A percentile compares a stretch with the other conserved stretches of the same genome.
Conservation (phyloP, 2,797 vertebrate species). For the Carcharodon carcharias region DNA sequence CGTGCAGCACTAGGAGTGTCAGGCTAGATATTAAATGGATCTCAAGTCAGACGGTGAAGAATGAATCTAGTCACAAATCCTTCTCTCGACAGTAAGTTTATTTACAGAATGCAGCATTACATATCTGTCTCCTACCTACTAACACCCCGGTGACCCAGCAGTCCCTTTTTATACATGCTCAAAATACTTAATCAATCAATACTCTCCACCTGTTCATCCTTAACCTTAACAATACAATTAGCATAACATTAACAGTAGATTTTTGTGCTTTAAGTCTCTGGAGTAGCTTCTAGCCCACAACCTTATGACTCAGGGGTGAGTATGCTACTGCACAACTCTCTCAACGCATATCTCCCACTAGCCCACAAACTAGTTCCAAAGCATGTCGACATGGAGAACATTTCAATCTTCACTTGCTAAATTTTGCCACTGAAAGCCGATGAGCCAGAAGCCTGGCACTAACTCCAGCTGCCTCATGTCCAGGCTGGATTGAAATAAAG, state of each 20-base stretch:
- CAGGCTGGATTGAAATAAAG: neutral
- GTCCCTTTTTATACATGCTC: no score
- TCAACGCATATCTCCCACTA: neutral
- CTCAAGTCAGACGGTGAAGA: no score
- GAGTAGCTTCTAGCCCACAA: neutral
- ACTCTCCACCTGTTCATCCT: no score
- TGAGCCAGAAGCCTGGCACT: neutral
- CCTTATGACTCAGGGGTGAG: neutral
- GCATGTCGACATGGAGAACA: neutral
- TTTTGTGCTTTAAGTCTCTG: neutral
- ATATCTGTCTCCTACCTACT: no score
- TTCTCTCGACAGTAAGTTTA: no score
- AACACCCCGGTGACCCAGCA: no score
- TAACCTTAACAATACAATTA: no score
- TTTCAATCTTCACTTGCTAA: constrained; percentile 1
- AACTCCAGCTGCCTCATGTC: neutral
- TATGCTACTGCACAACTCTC: neutral
- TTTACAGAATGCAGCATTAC: no score
- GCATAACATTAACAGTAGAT: no score
- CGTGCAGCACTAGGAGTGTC: neutral
- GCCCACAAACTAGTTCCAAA: neutral
- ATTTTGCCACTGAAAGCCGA: neutral
- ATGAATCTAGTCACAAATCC: no score
- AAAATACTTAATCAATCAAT: no score
- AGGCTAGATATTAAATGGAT: neutral